Conservation (phyloP, 2,113 vertebrate species). For the pig (Sus scrofa) region DNA sequence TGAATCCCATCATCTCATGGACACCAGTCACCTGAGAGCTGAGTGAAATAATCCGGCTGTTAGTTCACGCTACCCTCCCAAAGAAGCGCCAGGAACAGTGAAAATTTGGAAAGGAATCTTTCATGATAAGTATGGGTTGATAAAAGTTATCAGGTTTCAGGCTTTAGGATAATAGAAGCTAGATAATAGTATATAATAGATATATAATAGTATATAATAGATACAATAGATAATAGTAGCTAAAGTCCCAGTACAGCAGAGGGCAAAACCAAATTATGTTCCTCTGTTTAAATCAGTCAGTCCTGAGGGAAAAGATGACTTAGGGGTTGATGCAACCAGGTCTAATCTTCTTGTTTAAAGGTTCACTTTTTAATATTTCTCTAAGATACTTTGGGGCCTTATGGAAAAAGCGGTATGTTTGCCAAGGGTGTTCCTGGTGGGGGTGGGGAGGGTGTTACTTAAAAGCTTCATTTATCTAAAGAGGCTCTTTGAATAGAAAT, state of each 20-base stretch:
- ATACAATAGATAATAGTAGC: too few species aligned
- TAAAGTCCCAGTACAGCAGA: not conserved
- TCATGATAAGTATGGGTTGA: not conserved
- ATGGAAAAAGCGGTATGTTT: conserved; percentile 48
- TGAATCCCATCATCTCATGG: conserved; percentile 88
- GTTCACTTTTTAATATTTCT: conserved; percentile 50
- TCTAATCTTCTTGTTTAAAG: conserved; percentile 62
- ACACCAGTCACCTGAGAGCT: conserved; percentile 86
- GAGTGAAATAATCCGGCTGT: conserved; percentile 74
- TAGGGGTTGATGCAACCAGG: conserved; percentile 3
- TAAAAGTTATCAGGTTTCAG: not conserved
- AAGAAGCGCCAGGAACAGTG: not conserved
- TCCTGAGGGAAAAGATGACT: conserved; percentile 19
- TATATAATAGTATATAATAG: too few species aligned
- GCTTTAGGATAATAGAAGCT: conserved; percentile 55
- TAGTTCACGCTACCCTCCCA: not conserved
- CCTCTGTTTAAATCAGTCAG: conserved; percentile 25
- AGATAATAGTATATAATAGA: too few species aligned
- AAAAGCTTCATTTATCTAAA: conserved; percentile 74
- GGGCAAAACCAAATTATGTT: not conserved
- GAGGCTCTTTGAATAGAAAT: conserved; percentile 73
- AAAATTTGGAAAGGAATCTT: conserved; percentile 7
- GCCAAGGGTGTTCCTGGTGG: conserved; percentile 48
- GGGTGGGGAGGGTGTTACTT: not conserved
- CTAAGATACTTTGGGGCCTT: conserved; percentile 57